phyloP scores from a whole-genome alignment of 2,113 vertebrate genomes.

The Callorhinus ursinus region DNA sequence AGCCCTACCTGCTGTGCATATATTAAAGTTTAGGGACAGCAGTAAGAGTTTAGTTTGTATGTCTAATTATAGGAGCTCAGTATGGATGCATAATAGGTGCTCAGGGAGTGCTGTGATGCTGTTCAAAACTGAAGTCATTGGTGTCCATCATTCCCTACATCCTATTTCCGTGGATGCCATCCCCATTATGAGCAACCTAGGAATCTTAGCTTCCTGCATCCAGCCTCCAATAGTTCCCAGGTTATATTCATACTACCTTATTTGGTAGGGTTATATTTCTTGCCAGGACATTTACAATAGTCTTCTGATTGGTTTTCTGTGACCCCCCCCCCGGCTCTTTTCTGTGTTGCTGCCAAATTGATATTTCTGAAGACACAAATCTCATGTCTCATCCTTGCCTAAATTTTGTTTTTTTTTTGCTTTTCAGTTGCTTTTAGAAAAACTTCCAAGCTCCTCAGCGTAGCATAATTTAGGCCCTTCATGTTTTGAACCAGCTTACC shows the following conservation, averaged over 20 bases:
- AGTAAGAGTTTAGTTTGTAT: constrained; percentile 11
- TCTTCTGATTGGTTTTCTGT: constrained; percentile 6
- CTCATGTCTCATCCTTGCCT: background rate
- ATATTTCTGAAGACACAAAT: background rate
- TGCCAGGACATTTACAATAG: background rate
- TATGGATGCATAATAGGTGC: background rate
- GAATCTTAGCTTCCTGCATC: background rate
- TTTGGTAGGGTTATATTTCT: background rate
- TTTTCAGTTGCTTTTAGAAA: constrained; percentile 12
- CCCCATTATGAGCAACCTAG: background rate
- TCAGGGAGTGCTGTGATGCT: background rate
- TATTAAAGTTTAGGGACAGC: background rate
- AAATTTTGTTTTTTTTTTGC: background rate
- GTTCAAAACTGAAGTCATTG: background rate
- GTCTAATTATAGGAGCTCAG: background rate
- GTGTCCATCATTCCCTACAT: background rate
- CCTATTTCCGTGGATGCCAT: background rate
- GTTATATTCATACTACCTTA: background rate
- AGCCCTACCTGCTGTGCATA: background rate
- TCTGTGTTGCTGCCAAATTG: background rate
- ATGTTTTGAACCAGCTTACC: constrained; percentile 29
- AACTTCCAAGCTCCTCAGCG: background rate
- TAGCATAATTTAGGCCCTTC: background rate
- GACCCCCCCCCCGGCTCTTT: background rate
- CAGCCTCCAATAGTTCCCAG: background rate